A percentile compares a stretch with the other conserved stretches of the same genome.
phyloP scores from a whole-genome alignment of 37 sponge, comb jelly and placozoan species.

The Chondrosia reniformis region DNA sequence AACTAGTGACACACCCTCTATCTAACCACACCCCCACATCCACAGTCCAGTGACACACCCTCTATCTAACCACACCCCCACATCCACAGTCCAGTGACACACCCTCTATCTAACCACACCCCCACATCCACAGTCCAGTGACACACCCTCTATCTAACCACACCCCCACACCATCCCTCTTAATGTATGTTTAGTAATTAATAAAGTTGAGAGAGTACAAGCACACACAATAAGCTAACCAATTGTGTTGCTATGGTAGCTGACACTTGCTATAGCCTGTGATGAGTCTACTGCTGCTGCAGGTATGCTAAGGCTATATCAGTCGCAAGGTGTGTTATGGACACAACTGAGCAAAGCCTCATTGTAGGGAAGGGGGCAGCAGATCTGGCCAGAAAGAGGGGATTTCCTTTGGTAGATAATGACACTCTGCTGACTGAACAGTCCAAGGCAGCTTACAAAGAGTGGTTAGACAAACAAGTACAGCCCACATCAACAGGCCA shows the following conservation, averaged over 20 bases:
- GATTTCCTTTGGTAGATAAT: conserved; percentile 56
- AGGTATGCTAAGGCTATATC: conserved; percentile 70
- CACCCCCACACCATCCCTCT: conserved; percentile 1
- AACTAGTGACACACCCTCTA: too few relatives aligned
- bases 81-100: too few relatives aligned
- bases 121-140: conserved; percentile 6
- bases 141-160: not conserved
- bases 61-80: not conserved
- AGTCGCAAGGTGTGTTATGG: conserved; percentile 66
- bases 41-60: not conserved
- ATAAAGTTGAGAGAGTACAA: too few relatives aligned
- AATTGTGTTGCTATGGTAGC: too few relatives aligned
- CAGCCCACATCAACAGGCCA: conserved; percentile 32
- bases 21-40: too few relatives aligned
- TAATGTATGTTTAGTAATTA: too few relatives aligned
- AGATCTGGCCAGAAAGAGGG: conserved; percentile 47
- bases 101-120: conserved; percentile 15
- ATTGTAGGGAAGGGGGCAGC: conserved; percentile 69
- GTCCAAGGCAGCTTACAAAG: conserved; percentile 27
- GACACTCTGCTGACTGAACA: conserved; percentile 36
- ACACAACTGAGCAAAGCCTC: conserved; percentile 44
- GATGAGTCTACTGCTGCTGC: not conserved
- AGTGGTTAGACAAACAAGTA: not conserved
- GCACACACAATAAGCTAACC: too few relatives aligned
- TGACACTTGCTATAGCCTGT: too few relatives aligned